Base-by-base conservation (phyloP, 1,140 invertebrate genomes). In the Melipona quadrifasciata region DNA sequence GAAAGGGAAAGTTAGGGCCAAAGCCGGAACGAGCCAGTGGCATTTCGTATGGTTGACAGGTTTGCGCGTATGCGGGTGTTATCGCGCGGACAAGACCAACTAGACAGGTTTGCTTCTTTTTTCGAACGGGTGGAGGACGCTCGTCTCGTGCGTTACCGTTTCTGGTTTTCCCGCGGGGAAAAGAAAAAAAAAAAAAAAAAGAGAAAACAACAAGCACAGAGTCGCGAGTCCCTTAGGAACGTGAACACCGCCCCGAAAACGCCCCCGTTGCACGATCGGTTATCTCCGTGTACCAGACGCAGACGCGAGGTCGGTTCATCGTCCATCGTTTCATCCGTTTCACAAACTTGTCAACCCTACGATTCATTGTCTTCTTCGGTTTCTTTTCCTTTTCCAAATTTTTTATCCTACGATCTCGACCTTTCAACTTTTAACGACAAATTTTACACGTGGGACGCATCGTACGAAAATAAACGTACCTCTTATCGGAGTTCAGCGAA, bases 61-160 rank as follows among this genome's bases (percentile, higher is more conserved):
- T 79, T 58, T 27, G 82, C 65, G 39, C 82, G 71, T 58, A 93
- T 94, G 93, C 93, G 93, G 93, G 93, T 89, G 87, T 93, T 94
- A 94, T 93, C 93, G 84, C 68, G 85, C 88, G 86, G 82, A 86
- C 75, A 80, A 75, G 67, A 47, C 58, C 27, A n/a, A 31, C 47
- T 47, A 8, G 39, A 47, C 39, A n/a, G 39, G 55, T 58, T n/a
- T 27, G 47, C 17, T 47, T 47, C 8, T 80, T 31, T 27, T 51
- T 34, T 3, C 31, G 27, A 74, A 58, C 55, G 24, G 57, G 10
- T 10, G 19, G 27, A 27, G 21, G 34, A 21, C 16, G 12, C 8
- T 24, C 24, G 24, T 47, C 39, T 47, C 39, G 64, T 19, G 19
- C 19, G 53, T 17, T 27, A 27, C 10, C 57, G 58, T 16, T 14